These are phyloP conservation scores for Epinotia demarniana DNA, from an alignment of 2,888 invertebrate genomes.

Conservation along the genomic window DNA sequence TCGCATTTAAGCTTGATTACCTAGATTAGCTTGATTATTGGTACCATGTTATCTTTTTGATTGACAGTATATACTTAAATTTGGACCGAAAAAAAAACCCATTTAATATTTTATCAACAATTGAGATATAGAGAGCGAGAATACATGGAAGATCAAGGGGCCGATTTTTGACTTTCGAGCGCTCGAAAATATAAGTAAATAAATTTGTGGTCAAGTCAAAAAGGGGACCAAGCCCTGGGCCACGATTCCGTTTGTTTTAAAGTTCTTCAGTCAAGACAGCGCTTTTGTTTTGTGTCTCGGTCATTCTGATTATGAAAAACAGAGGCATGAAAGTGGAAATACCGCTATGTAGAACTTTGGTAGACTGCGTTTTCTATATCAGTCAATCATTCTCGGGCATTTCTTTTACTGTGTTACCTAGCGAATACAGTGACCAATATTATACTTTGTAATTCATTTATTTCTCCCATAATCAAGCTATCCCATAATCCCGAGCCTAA, in stretches of 20 bases:
- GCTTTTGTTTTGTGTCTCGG: no score
- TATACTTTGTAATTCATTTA: constrained; percentile 43
- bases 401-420: neutral
- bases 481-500: constrained; percentile 58
- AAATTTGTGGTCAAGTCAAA: no score
- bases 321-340: neutral
- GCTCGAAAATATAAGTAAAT: no score
- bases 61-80: neutral
- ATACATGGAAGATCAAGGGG: no score
- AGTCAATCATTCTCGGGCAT: neutral
- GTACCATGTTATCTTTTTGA: neutral
- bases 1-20: neutral
- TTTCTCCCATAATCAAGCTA: constrained; percentile 40
- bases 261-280: neutral
- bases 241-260: neutral
- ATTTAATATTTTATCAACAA: neutral
- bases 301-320: neutral
- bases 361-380: no score
- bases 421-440: constrained; percentile 26
- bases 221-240: neutral
- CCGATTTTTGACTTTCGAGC: no score
- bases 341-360: neutral
- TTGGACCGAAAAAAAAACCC: no score
- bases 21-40: no score
- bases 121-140: no score